Evolutionary conservation across 2,113 vertebrate genomes (phyloP), one percentile per base, ranked within the genome.

Genomic region (Pollachius pollachius): DNA sequence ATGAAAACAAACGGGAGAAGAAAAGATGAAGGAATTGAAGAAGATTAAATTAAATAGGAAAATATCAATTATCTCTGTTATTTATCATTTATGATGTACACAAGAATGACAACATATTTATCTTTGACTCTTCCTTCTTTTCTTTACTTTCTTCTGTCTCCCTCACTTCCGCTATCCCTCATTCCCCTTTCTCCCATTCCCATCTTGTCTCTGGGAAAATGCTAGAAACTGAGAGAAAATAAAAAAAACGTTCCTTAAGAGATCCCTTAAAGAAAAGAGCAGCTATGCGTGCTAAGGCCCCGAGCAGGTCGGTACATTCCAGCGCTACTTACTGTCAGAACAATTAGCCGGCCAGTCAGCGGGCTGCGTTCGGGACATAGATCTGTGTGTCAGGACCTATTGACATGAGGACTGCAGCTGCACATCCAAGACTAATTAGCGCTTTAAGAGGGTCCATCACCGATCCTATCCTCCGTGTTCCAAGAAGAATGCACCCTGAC

Each of bases 81-180:
- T 41, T 41, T 41, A 41, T 41, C 37, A 90, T 92, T 93, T 90
- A 93, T 91, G 89, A 89, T 86, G 83, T 82, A 80, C 78, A 34
- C 67, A 76, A 77, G 71, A 68, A 77, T 81, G 90, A 74, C 81
- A 81, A 73, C 81, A 72, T 81, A 78, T 80, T 56, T 56, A n/a
- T n/a, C 54, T 56, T 83, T 80, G 76, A 75, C 75, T 80, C 69
- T 86, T 84, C 82, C 77, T 83, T 79, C 17, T 15, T 16, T 9
- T 41, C 37, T 41, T 41, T 41, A 6, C 4, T n/a, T n/a, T 3
- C 54, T 71, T 60, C 71, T 74, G 68, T 63, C 59, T 56, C 62
- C 4, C 4, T 57, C n/a, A 59, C 52, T 62, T 76, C 74, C 15
- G 19, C 69, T 73, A 69, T 64, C 58, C 63, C 75, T 63, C 48